Conservation (phyloP, 2,797 vertebrate genomes). For the Urosaurus nigricauda region DNA sequence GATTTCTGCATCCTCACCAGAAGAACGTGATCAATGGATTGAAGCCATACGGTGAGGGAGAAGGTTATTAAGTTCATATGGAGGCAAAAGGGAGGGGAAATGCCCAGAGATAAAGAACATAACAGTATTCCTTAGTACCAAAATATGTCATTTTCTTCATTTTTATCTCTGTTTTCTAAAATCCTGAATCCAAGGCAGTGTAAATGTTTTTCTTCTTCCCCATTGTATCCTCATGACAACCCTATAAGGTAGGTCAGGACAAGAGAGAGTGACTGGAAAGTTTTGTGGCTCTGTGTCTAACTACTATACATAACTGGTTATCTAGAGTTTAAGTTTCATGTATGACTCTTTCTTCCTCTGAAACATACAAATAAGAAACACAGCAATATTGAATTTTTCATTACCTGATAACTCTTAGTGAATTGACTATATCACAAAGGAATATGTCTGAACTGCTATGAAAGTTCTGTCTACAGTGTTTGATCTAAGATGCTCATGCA, state of each 20-base stretch:
- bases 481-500: no score
- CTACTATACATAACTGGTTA: not conserved
- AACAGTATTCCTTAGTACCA: not conserved
- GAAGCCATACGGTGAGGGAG: constrained; percentile 88
- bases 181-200: no score
- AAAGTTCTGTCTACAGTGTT: not conserved
- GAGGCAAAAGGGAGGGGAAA: not conserved
- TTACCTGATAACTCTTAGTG: not conserved
- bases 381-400: not conserved
- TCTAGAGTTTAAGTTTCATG: not conserved
- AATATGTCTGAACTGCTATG: not conserved
- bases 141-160: not conserved
- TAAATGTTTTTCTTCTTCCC: not conserved
- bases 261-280: not conserved
- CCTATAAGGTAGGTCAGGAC: not conserved
- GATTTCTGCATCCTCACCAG: constrained; percentile 88
- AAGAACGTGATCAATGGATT: constrained; percentile 94
- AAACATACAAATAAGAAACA: not conserved
- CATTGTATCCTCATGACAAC: not conserved
- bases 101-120: not conserved
- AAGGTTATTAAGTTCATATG: not conserved
- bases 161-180: not conserved
- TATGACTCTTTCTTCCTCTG: not conserved
- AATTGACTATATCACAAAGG: not conserved
- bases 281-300: not conserved